Evolutionary conservation across 1,140 invertebrate species (phyloP), one percentile per base, ranked within the genome.

Genomic region (Parasteatoda tepidariorum): DNA sequence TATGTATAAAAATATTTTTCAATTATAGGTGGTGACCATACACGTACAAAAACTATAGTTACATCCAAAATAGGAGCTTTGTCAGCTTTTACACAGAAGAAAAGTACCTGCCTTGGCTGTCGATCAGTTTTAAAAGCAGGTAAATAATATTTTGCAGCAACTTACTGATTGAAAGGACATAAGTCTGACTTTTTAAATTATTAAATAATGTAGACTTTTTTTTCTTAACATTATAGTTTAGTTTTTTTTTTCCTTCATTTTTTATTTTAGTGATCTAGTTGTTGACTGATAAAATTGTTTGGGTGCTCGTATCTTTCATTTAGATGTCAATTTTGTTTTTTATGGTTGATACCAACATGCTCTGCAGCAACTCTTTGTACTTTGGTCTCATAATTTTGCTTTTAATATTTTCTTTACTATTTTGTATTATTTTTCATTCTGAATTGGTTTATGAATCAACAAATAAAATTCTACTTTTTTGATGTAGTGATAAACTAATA

Each of bases 61-160:
- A 98, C 95, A n/a, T 98, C 97, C 0, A 97, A 95, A 91, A 95
- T 98, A 18, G 95, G 97, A 15, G 97, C 96, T 18, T 89, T 99
- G 71, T 92, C 96, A 9, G 95, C 94, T 2, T 99, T 99, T 88
- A 98, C 97, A 2, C 94, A 93, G 86, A 98, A 97, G 86, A 95
- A 94, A 87, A 94, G 95, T 84, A 94, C 95, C 26, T 99, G 98
- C 90, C 91, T 99, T 41, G 97, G 97, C 15, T 99, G 98, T 89
- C 97, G 97, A 89, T 92, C 95, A 34, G 93, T 98, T 0, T 90
- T 99, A 84, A 91, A 93, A 85, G 92, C 94, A 86, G 94, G 87
- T 93, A 93, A 86, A 76, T 76, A 59, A 28, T 55, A 41, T 81
- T 59, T 71, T 57, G 26, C 0, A n/a, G 24, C 26, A 26, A 62